Conservation (phyloP, 2,888 invertebrate genomes). For the Athrips mouffetella region DNA sequence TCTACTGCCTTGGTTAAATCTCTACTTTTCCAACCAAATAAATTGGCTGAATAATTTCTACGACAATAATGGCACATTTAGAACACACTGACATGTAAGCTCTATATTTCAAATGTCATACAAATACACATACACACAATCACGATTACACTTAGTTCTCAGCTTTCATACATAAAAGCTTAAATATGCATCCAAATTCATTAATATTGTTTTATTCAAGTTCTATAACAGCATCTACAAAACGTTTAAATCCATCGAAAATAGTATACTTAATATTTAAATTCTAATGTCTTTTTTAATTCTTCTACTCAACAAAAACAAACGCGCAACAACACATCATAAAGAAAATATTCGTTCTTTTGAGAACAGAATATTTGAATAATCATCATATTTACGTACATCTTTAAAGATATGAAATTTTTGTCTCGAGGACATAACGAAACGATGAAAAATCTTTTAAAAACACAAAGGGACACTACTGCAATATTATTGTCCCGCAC, state of each 20-base stretch:
- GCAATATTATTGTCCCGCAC: constrained; percentile 33
- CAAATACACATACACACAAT: constrained; percentile 1
- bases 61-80: constrained; percentile 51
- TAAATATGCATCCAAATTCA: neutral
- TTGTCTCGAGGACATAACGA: constrained; percentile 12
- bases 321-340: neutral
- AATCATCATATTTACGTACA: neutral
- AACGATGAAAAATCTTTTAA: constrained; percentile 13
- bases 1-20: constrained; percentile 6
- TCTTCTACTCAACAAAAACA: neutral
- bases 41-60: neutral
- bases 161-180: neutral
- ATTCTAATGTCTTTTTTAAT: neutral
- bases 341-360: constrained; percentile 8
- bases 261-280: constrained; percentile 5
- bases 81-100: constrained; percentile 56
- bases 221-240: constrained; percentile 10
- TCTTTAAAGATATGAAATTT: constrained; percentile 8
- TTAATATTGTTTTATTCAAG: neutral
- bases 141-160: neutral
- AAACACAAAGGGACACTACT: constrained; percentile 29
- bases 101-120: constrained; percentile 24
- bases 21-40: neutral
- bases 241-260: constrained; percentile 14
- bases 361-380: neutral